Evolutionary conservation across 2,797 vertebrate species (phyloP).

Genomic region (Eulemur albifrons): DNA sequence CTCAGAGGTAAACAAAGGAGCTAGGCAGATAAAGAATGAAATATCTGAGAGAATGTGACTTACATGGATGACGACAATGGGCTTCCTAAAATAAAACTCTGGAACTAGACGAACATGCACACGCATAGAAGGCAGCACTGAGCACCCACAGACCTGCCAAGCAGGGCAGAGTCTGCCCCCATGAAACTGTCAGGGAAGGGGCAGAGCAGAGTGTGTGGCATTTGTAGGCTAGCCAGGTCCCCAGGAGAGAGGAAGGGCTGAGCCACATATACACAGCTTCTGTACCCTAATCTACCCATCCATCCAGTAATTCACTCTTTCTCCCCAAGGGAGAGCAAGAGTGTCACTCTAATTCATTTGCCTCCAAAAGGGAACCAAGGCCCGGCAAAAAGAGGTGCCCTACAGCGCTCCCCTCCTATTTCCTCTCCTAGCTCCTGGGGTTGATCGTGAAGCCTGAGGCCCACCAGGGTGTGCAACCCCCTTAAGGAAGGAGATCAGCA

Average conservation of each 20-base stretch:
- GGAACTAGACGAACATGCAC: not conserved
- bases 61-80: not conserved
- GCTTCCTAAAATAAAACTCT: not conserved
- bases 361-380: not conserved
- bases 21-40: not conserved
- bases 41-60: not conserved
- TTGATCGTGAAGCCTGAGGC: not conserved
- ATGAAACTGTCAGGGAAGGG: not conserved
- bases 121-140: not conserved
- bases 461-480: rapidly evolving
- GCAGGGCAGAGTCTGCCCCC: not conserved
- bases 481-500: not conserved
- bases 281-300: not conserved
- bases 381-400: not conserved
- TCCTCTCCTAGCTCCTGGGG: not conserved
- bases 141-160: not conserved
- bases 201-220: not conserved
- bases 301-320: not conserved
- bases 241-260: not conserved
- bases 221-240: not conserved
- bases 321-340: not conserved
- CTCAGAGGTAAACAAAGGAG: not conserved
- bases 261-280: not conserved
- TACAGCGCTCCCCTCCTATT: not conserved
- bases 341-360: not conserved